Evolutionary conservation across 2,797 vertebrate genomes (phyloP).

Genomic region (Borostomias antarcticus): DNA sequence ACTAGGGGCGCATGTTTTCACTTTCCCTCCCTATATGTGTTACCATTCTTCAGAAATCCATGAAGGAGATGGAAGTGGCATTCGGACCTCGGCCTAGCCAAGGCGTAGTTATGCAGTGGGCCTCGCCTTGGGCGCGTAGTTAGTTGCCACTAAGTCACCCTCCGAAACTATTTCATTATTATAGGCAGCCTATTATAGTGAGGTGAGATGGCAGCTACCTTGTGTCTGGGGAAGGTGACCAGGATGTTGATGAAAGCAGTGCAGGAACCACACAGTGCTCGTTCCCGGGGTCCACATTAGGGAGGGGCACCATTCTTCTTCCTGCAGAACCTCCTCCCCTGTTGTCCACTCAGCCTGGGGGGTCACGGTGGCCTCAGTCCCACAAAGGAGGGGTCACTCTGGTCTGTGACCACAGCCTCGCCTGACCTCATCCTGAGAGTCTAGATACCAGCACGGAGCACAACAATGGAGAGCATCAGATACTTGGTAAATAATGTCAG

Average conservation of each 20-base stretch:
- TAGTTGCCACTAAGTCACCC: background rate
- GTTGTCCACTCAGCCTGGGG: background rate
- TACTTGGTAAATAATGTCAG: too few species aligned
- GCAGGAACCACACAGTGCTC: constrained; percentile 86
- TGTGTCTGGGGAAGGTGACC: constrained; percentile 84
- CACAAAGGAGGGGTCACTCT: background rate
- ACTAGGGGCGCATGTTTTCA: too few species aligned
- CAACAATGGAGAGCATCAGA: too few species aligned
- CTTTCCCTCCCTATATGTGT: too few species aligned
- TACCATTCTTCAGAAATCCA: too few species aligned
- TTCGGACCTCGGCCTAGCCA: too few species aligned
- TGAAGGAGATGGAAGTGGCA: too few species aligned
- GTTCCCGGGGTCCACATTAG: background rate
- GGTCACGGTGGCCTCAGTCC: background rate
- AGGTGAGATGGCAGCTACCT: constrained; percentile 55
- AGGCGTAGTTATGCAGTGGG: too few species aligned
- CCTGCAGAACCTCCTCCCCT: background rate
- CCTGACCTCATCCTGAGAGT: background rate
- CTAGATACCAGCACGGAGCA: too few species aligned
- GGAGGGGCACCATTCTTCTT: background rate
- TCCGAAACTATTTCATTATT: too few species aligned
- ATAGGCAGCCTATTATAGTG: background rate
- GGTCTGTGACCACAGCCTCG: background rate
- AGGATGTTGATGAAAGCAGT: constrained; percentile 84
- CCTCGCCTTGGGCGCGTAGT: background rate